These are phyloP conservation scores for Lordiphosa stackelbergi DNA, from an alignment of 1,140 invertebrate species.

Conservation along the genomic window DNA sequence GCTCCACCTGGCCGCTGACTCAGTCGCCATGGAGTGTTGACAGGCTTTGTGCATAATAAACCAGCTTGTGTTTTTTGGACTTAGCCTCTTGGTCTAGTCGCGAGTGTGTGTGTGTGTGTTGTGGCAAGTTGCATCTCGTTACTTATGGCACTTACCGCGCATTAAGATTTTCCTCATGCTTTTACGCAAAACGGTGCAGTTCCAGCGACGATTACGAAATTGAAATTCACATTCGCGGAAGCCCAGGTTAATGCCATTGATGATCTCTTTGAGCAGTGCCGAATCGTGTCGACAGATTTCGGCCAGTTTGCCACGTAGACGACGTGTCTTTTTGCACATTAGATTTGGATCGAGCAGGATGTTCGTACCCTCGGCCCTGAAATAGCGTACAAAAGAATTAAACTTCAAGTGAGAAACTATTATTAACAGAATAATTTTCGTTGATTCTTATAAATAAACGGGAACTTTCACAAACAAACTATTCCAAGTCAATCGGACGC, in stretches of 20 bases:
- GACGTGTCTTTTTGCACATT: conserved; percentile 89
- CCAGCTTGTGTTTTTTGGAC: conserved; percentile 11
- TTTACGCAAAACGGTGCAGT: conserved; percentile 86
- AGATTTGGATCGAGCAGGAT: conserved; percentile 91
- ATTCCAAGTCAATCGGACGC: no score
- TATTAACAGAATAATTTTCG: no score
- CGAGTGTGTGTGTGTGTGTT: neutral
- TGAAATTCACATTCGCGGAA: conserved; percentile 91
- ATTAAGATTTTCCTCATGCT: conserved; percentile 89
- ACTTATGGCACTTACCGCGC: conserved; percentile 81
- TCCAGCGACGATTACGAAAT: conserved; percentile 90
- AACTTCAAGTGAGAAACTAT: no score
- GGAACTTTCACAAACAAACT: no score
- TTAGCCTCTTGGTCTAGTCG: neutral
- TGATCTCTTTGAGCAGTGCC: conserved; percentile 86
- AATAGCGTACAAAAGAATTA: no score
- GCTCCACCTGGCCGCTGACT: conserved; percentile 25
- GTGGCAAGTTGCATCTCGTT: conserved; percentile 1
- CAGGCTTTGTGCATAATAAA: conserved; percentile 51
- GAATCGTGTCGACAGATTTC: conserved; percentile 85
- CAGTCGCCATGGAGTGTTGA: conserved; percentile 43
- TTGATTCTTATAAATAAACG: no score
- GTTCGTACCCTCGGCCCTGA: conserved; percentile 87
- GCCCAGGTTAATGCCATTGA: conserved; percentile 85
- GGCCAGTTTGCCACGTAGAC: conserved; percentile 84